These are phyloP conservation scores for Psittacula cyanocephala DNA, from an alignment of 2,113 vertebrate genomes.

Conservation along the genomic window DNA sequence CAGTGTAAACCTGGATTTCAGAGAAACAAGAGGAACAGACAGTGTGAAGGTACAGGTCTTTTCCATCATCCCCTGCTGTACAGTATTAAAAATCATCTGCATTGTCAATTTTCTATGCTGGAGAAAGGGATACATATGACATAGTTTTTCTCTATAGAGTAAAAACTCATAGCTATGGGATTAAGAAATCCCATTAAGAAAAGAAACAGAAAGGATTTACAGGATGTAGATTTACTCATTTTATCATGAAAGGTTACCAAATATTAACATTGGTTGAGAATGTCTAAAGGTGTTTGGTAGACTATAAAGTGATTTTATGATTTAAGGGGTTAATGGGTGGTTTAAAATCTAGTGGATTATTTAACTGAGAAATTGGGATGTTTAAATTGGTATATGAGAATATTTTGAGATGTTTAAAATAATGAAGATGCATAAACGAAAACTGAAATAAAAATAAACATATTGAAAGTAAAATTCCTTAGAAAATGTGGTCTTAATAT, in stretches of 20 bases:
- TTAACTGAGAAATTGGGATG: neutral
- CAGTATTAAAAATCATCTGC: neutral
- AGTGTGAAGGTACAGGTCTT: constrained; percentile 88
- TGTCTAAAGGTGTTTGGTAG: neutral
- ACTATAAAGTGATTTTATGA: neutral
- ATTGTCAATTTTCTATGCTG: neutral
- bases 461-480: neutral
- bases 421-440: neutral
- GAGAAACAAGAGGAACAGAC: constrained; percentile 85
- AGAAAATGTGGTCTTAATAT: neutral
- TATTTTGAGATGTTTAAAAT: neutral
- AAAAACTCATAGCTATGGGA: neutral
- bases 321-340: neutral
- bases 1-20: constrained; percentile 94
- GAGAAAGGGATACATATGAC: neutral
- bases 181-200: neutral
- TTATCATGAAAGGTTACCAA: neutral
- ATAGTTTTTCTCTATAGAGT: neutral
- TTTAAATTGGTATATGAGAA: neutral
- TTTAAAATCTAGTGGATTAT: neutral
- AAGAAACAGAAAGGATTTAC: neutral
- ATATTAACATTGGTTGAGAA: neutral
- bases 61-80: neutral
- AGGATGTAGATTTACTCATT: neutral
- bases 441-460: neutral